Evolutionary conservation across 2,113 vertebrate genomes (phyloP), one percentile per base, ranked within the genome.

Genomic region (Pollimyrus isidori): DNA sequence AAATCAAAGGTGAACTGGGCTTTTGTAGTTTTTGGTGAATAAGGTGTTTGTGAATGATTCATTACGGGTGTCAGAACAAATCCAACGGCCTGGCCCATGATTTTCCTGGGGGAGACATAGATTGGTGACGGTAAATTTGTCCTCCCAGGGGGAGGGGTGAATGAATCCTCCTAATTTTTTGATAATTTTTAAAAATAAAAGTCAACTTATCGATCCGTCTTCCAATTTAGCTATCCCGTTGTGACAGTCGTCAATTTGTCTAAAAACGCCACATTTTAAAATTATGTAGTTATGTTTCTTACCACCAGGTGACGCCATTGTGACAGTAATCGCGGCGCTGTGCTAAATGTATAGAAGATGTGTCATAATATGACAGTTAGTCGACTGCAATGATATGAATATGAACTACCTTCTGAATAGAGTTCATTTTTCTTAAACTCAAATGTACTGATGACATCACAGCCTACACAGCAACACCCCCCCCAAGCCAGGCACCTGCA

Each of bases 221-320:
- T 62, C 21, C 1, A 9, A 7, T 23, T 58, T 21, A 23, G 19
- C 21, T 58, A 58, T 58, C 56, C 21, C 9, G 21, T 7, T 76
- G 9, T 26, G 26, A 23, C 30, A 50, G 30, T 7, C 26, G 23
- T 26, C 30, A 35, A 19, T 21, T 87, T 13, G 6, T n/a, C 52
- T 56, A 39, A 7, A 35, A n/a, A 62, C 7, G 3, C n/a, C 56
- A n/a, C 56, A 87, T 42, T 42, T 87, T 62, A 1, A 80, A 39
- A 76, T 10, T 1, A 73, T 73, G 65, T 48, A 48, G 39, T 69
- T 26, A 21, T 69, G 87, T 46, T n/a, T 80, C 76, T 80, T 26
- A 83, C 88, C 88, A 89, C 30, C 39, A 84, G 50, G 76, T 58
- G 88, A 7, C 19, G 76, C 88, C 50, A 89, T 39, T 45, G 76